Evolutionary conservation across 2,888 invertebrate genomes (phyloP), one percentile per base, ranked within the genome.

Genomic region (Macaria notata): DNA sequence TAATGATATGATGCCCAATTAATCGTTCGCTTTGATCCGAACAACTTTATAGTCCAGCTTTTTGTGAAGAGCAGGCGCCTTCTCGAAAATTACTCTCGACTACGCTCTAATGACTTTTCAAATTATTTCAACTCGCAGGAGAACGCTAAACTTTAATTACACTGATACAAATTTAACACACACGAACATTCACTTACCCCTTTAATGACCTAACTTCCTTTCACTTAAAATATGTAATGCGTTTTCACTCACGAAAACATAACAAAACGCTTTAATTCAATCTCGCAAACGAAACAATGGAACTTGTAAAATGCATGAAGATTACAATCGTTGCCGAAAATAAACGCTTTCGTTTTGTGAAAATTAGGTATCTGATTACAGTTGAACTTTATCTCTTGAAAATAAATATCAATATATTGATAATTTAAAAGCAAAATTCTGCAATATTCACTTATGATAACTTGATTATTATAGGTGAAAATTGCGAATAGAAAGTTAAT

Each of bases 1-100:
- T 85, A 85, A 86, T 84, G 78, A 80, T 73, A 86, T 84, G 79
- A 80, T 73, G 66, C 70, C 71, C 82, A 83, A 84, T 82, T 80
- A 77, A 79, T 76, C 75, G 74, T 69, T 76, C 70, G 70, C 68
- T 65, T 68, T 72, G 65, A 78, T 75, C 73, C 69, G 58, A 71
- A 66, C 64, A 59, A 67, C 64, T 75, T 66, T 64, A 69, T 55
- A 47, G 48, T 44, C 43, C 45, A 63, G 54, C 38, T 62, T 59
- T 62, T 63, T 61, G 51, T 59, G 31, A 54, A 56, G 50, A 49
- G 47, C 52, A 51, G 4, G 44, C 50, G 41, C 41, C 41, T 56
- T 33, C 53, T 59, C 51, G 43, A 57, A 55, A 41, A 62, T 59
- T 63, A 60, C 58, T 49, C 31, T 8, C 41, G 48, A 33, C 48